Base-by-base conservation (phyloP, 2,797 vertebrate genomes). In the Ciconia nigra region DNA sequence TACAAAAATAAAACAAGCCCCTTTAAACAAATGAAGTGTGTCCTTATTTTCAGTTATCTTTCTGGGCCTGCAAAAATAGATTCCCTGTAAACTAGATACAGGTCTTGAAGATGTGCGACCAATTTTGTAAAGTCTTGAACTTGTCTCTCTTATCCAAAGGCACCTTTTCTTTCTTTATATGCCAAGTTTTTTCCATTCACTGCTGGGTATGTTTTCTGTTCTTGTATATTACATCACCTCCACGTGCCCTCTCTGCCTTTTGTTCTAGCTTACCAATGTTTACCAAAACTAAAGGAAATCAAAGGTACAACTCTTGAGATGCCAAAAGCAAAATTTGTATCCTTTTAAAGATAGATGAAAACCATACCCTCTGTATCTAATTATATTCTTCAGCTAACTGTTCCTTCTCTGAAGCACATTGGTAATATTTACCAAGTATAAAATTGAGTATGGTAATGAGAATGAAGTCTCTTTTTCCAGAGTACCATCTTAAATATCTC, bases 131-230 rank as follows among this genome's bases (percentile, higher is more conserved):
- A 98, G 95, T 98, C 97, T 98, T 98, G 97, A 98, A 98, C 97
- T 98, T 97, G 97, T 97, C 96, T 98, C 42, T 97, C 95, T 97
- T 98, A 98, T 98, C 98, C 98, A 98, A 98, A 98, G 98, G 97
- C 98, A 98, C 98, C 98, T 98, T 98, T 98, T 97, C 98, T 98
- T 98, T 98, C 97, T 98, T 98, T 98, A 91, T 57, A 80, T 96
- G 98, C 98, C 98, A 98, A 98, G 95, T 97, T 97, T 98, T 98
- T 98, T 97, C 89, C 94, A 76, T 97, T 98, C 94, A 83, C 95
- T 96, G 91, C 97, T 97, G 97, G 97, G 85, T 97, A 91, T 98
- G 97, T 98, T 98, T 98, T 98, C 93, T 74, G 93, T 96, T 95
- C 44, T 10, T 95, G 94, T 96, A 78, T 97, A 96, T 98, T 98